Evolutionary conservation across 2,113 vertebrate genomes (phyloP), one percentile per base, ranked within the genome.

Genomic region (Willisornis vidua): DNA sequence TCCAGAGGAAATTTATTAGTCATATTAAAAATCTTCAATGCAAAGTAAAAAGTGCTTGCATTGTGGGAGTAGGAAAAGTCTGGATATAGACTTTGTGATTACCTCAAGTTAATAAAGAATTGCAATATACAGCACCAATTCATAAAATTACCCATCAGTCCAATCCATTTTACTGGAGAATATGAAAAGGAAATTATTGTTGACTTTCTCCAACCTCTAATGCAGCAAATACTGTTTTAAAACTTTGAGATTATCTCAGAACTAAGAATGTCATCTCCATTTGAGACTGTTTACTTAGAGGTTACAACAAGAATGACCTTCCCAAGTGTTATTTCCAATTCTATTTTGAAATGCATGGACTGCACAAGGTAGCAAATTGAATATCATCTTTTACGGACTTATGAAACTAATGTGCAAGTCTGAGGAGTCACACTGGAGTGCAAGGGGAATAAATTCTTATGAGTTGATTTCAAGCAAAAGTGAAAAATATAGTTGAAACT

Each of bases 41-140:
- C 94, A 88, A 96, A 92, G 66, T 72, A 95, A 97, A 97, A 98
- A 97, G 68, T 97, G 89, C 94, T 96, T 96, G 91, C 97, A 88
- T 39, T 96, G 96, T 93, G 97, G 31, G 84, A 94, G 71, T 45
- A 79, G 84, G 80, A 85, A 96, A 96, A 80, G 29, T 87, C 88
- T 87, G 70, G 24, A 62, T 77, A n/a, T 35, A 86, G 72, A 85
- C 28, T 92, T 46, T 71, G 45, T 70, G 55, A n/a, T 80, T 96
- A 71, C 70, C 82, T 94, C 82, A 96, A 94, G 96, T 93, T 93
- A 97, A 97, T 95, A 93, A 96, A 96, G 23, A 84, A 84, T 78
- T 92, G 33, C 25, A 85, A 88, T 90, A 77, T 75, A 75, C 25
- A 90, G 8, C 70, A 72, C 37, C 54, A 52, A 24, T 49, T 94